Percentiles rank a stretch among this genome's conserved stretches.
Evolutionary conservation across 2,888 invertebrate species (phyloP).

Genomic region (Euspilapteryx auroguttella): DNA sequence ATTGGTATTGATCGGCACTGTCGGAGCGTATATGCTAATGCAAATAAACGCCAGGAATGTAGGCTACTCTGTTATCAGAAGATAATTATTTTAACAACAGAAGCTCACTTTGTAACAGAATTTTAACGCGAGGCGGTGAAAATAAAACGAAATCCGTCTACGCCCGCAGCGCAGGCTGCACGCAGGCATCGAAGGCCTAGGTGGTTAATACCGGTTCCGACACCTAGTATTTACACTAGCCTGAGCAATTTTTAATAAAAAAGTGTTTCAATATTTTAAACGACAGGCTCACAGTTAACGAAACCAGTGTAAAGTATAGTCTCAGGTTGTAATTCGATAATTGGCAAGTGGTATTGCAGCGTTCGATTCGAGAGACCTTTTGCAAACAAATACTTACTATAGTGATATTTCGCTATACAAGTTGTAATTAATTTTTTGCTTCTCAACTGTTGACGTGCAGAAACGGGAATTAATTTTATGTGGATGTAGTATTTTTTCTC

Average conservation of each 20-base stretch:
- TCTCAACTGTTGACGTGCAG: background rate
- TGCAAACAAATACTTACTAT: no score
- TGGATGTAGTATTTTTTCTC: no score
- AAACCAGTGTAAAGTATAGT: constrained; percentile 33
- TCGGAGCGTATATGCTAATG: no score
- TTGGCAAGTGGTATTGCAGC: constrained; percentile 38
- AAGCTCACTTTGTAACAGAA: no score
- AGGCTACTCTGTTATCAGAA: no score
- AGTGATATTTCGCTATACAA: no score
- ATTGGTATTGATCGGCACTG: no score
- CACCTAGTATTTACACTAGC: constrained; percentile 33
- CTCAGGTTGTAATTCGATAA: constrained; percentile 47
- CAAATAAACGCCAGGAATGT: no score
- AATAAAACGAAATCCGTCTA: constrained; percentile 18
- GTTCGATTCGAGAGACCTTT: constrained; percentile 7
- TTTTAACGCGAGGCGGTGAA: constrained; percentile 13
- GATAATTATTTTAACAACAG: no score
- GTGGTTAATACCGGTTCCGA: constrained; percentile 29
- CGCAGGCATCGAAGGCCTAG: constrained; percentile 11
- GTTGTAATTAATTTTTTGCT: background rate
- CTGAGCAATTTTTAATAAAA: constrained; percentile 18
- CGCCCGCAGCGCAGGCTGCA: no score
- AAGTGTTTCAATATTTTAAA: constrained; percentile 33
- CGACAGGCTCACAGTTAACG: constrained; percentile 23
- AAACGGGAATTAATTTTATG: no score